Percentiles rank a stretch among this genome's conserved stretches.
Evolutionary conservation across 2,797 vertebrate species (phyloP).

Genomic region (Alouatta caraya): DNA sequence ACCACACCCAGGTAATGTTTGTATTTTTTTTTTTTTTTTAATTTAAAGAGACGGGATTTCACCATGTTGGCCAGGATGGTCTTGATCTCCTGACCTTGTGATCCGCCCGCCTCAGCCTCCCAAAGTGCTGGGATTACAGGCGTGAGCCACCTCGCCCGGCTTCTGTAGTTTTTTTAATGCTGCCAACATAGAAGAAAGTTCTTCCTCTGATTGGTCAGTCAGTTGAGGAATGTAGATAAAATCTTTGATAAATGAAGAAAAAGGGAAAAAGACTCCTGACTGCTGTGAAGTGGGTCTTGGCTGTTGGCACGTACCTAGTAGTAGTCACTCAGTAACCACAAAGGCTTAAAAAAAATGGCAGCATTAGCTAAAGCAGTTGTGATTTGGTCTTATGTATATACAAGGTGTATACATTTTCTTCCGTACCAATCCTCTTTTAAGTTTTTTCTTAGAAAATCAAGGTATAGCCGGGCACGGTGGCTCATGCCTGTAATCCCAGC

Average conservation of each 20-base stretch:
- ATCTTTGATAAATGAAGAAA: neutral
- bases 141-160: no score
- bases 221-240: constrained; percentile 42
- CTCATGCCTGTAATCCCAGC: no score
- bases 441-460: neutral
- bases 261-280: neutral
- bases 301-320: neutral
- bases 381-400: neutral
- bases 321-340: neutral
- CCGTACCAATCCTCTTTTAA: neutral
- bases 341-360: neutral
- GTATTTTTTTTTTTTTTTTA: no score
- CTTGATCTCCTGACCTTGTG: no score
- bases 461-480: neutral
- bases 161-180: neutral
- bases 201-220: neutral
- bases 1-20: no score
- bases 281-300: neutral
- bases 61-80: no score
- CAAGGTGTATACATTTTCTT: neutral
- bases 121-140: no score
- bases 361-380: neutral
- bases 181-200: neutral
- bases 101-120: no score
- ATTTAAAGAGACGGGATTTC: no score